Percentiles rank a stretch among this genome's conserved stretches.
Conservation (phyloP, 2,888 invertebrate species). For the Drosophila atroscutellata region DNA sequence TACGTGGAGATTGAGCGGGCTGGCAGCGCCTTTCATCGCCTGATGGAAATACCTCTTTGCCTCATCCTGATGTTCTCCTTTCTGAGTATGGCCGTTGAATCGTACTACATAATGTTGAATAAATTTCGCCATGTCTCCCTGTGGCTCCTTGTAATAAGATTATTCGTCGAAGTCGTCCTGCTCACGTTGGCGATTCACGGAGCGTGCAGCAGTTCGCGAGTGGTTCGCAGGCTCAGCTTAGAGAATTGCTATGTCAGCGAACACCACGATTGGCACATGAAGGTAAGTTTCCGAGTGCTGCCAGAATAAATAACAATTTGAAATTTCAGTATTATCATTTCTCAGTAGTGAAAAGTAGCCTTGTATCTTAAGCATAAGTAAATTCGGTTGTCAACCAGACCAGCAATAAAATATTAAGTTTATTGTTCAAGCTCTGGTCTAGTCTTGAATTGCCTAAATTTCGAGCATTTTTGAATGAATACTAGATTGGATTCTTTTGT, state of each 20-base stretch:
- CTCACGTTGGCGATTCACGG: constrained; percentile 56
- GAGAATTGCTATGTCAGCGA: constrained; percentile 55
- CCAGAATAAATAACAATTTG: neutral
- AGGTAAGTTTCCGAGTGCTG: constrained; percentile 35
- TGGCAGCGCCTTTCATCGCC: constrained; percentile 40
- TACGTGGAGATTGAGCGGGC: constrained; percentile 54
- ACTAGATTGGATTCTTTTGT: neutral
- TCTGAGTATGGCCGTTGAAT: constrained; percentile 29
- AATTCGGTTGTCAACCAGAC: neutral
- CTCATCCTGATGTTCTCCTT: constrained; percentile 39
- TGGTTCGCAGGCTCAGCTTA: constrained; percentile 47
- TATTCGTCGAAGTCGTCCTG: constrained; percentile 53
- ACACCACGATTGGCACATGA: constrained; percentile 49
- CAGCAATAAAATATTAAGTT: neutral
- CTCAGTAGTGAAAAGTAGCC: neutral
- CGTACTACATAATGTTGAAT: constrained; percentile 42
- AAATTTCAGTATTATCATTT: neutral
- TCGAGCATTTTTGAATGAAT: neutral
- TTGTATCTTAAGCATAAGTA: neutral
- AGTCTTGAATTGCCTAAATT: neutral
- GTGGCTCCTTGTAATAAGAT: constrained; percentile 30
- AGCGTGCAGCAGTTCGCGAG: constrained; percentile 44
- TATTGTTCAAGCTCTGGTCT: neutral
- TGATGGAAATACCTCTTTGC: constrained; percentile 50
- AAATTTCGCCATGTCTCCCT: constrained; percentile 1